Base-by-base conservation (phyloP, 2,888 invertebrate genomes). In the Biston betularia region DNA sequence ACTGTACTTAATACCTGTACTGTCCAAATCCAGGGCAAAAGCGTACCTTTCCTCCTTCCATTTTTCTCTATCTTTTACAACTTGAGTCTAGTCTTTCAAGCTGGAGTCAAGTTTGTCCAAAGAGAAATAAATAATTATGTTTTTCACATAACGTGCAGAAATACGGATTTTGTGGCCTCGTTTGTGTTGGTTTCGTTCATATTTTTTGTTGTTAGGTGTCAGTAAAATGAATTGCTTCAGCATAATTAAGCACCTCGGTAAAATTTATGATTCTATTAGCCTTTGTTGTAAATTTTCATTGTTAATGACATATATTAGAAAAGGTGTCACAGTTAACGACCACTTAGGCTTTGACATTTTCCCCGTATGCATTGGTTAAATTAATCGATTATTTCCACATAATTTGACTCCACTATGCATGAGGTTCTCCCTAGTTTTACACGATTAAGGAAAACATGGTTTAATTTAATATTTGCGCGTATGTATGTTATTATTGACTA, bases 211-310 rank as follows among this genome's bases (percentile, higher is more conserved):
- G 40, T 33, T 8, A 53, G 24, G 35, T 15, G 15, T 52, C 12
- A 52, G 6, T 50, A 42, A 42, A 42, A 60, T 15, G 45, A 52
- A 52, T 15, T 52, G 44, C 45, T 44, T 12, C 52, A 60, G 42
- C 52, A 52, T 48, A 59, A 59, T 60, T 56, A 56, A 56, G 45
- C 45, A 56, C 44, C 45, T 34, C 34, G 9, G 6, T 15, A 33
- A 7, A 56, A 56, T 56, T 56, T 45, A 56, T 56, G 12, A 54
- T 54, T 64, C 62, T 42, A 54, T 12, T 42, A 52, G 52, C 52
- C 42, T 42, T 54, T 40, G 40, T 53, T 53, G 8, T 15, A 38
- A 44, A 3, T 34, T 6, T 0, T 34, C 14, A 35, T 44, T n/a
- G n/a, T 44, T 44, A n/a, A n/a, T 40, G n/a, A 59, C 12, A 9